A percentile compares a stretch with the other conserved stretches of the same genome.
phyloP scores from a whole-genome alignment of 1,140 invertebrate species.

The Caenorhabditis remanei region DNA sequence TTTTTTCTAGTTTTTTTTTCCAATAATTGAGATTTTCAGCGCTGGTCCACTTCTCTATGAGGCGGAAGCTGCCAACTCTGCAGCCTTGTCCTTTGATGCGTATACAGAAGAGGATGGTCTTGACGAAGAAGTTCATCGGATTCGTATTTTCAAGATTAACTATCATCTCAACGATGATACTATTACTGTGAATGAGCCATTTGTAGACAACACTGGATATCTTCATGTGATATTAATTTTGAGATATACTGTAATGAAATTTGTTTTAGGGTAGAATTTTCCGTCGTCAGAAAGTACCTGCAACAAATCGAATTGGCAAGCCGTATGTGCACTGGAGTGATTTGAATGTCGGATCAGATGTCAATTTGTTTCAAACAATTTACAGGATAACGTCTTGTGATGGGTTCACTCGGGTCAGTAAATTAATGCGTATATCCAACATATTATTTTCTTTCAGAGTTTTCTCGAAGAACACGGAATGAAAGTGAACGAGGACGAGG shows the following conservation, averaged over 20 bases:
- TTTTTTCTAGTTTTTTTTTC: neutral
- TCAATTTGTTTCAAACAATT: conserved; percentile 55
- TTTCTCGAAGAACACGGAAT: conserved; percentile 62
- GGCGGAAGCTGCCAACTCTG: conserved; percentile 36
- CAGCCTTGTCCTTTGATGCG: conserved; percentile 13
- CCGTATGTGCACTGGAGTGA: conserved; percentile 61
- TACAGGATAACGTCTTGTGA: conserved; percentile 59
- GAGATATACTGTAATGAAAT: neutral
- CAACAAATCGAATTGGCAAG: conserved; percentile 11
- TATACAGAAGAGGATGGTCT: conserved; percentile 59
- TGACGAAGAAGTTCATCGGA: conserved; percentile 58
- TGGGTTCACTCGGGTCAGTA: conserved; percentile 53
- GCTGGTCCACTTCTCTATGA: conserved; percentile 46
- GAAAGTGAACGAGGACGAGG: conserved; percentile 50
- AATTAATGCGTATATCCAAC: neutral
- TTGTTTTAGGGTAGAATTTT: conserved; percentile 57
- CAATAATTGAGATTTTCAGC: conserved; percentile 14
- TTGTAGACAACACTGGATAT: conserved; percentile 47
- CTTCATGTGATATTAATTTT: conserved; percentile 19
- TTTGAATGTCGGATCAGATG: conserved; percentile 52
- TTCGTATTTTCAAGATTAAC: conserved; percentile 55
- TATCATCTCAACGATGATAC: conserved; percentile 61
- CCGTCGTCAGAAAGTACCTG: conserved; percentile 56
- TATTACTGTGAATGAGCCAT: conserved; percentile 54
- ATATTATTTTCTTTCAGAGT: neutral